phyloP scores from a whole-genome alignment of 2,113 vertebrate species.

The Scatophagus argus region DNA sequence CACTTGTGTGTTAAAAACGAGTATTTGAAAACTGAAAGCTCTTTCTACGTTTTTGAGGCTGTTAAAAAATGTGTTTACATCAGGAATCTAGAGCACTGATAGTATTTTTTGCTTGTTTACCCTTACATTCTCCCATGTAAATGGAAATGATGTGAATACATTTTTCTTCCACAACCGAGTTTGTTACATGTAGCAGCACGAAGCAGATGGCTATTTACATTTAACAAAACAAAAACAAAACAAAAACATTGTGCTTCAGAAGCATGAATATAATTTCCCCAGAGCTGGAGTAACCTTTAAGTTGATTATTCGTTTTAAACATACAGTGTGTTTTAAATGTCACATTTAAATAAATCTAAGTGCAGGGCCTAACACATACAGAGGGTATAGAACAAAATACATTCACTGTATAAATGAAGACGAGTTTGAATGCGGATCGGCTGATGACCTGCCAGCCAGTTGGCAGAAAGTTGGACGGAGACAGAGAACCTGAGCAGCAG shows the following conservation, averaged over 20 bases:
- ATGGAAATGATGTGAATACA: background rate
- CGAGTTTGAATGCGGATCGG: background rate
- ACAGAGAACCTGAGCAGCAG: slow-evolving; percentile 68
- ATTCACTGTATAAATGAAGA: background rate
- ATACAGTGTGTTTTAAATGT: slow-evolving; percentile 28
- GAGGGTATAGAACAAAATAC: background rate
- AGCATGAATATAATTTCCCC: background rate
- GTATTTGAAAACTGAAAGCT: too few species aligned
- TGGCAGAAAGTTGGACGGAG: slow-evolving; percentile 45
- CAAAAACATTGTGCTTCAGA: background rate
- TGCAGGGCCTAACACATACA: background rate
- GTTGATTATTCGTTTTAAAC: slow-evolving; percentile 26
- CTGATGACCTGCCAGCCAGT: slow-evolving; percentile 18
- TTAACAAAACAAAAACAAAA: background rate
- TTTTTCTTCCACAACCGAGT: background rate
- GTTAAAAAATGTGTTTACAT: too few species aligned
- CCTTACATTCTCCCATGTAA: background rate
- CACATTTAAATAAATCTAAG: slow-evolving; percentile 37
- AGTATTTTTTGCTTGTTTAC: background rate
- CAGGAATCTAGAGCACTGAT: too few species aligned
- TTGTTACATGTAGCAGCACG: too few species aligned
- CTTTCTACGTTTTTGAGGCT: too few species aligned
- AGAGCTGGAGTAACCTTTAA: slow-evolving; percentile 25
- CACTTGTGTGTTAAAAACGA: too few species aligned
- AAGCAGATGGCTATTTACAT: background rate